phyloP scores from a whole-genome alignment of 2,797 vertebrate species.

The Xenops minutus region DNA sequence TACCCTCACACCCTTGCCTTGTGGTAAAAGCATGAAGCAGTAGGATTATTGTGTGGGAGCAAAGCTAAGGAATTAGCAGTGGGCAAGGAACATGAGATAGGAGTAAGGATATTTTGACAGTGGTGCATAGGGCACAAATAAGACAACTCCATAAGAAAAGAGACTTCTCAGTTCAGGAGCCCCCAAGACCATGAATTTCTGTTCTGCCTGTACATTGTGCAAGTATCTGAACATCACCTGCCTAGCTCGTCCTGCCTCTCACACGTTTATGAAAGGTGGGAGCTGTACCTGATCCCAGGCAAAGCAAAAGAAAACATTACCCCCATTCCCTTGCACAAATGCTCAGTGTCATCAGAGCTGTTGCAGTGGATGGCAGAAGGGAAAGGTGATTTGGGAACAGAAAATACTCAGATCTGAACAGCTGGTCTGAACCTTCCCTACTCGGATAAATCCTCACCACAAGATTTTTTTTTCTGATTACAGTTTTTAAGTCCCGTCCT shows the following conservation, averaged over 20 bases:
- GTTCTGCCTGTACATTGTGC: background rate
- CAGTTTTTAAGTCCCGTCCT: background rate
- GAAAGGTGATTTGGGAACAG: background rate
- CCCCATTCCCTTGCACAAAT: background rate
- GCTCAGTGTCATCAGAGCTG: fast-evolving
- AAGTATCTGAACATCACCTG: background rate
- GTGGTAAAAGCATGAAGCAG: background rate
- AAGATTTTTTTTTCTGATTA: background rate
- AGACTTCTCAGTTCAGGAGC: background rate
- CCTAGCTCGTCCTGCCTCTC: background rate
- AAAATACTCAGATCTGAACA: background rate
- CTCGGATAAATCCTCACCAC: background rate
- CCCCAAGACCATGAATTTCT: background rate
- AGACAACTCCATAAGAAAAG: fast-evolving
- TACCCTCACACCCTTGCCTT: fast-evolving
- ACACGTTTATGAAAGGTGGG: background rate
- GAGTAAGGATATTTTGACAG: background rate
- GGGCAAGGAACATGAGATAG: background rate
- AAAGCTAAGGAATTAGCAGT: background rate
- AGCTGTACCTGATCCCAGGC: background rate
- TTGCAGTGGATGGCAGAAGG: background rate
- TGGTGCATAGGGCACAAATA: background rate
- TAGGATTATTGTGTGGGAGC: background rate
- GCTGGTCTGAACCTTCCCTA: background rate
- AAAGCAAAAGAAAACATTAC: background rate